Percentiles rank a stretch among this genome's conserved stretches.
Evolutionary conservation across 2,888 invertebrate genomes (phyloP).

Genomic region (Opisthograptis luteolata): DNA sequence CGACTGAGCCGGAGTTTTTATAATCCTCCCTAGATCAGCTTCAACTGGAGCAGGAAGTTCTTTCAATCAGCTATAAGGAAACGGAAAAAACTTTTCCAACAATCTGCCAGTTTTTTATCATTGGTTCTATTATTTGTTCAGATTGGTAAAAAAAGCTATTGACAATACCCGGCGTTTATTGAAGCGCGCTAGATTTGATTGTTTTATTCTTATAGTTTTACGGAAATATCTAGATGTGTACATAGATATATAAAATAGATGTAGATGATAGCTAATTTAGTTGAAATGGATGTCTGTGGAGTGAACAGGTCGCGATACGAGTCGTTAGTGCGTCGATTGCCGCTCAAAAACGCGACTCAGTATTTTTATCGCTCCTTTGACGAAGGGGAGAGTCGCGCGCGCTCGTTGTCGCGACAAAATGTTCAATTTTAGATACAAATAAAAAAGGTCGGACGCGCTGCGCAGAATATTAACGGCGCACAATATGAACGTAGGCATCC

Average conservation of each 20-base stretch:
- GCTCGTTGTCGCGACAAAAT: constrained; percentile 83
- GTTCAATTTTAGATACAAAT: constrained; percentile 85
- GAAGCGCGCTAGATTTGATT: not conserved
- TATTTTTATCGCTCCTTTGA: constrained; percentile 77
- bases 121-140: constrained; percentile 30
- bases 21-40: constrained; percentile 39
- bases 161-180: not conserved
- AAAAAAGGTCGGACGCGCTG: constrained; percentile 83
- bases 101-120: constrained; percentile 31
- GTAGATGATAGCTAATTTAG: constrained; percentile 10
- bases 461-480: constrained; percentile 82
- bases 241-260: not conserved
- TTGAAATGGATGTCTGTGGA: constrained; percentile 37
- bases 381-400: constrained; percentile 68
- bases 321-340: constrained; percentile 70
- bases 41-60: constrained; percentile 40
- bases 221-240: not conserved
- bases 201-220: not conserved
- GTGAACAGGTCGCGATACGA: constrained; percentile 49
- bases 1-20: constrained; percentile 36
- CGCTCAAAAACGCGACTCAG: constrained; percentile 60
- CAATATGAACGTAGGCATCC: constrained; percentile 83
- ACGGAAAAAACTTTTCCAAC: constrained; percentile 34
- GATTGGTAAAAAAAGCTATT: constrained; percentile 16
- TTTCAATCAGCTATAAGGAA: constrained; percentile 45